Conservation (phyloP, 2,888 invertebrate species). For the Serrognathus titanus region DNA sequence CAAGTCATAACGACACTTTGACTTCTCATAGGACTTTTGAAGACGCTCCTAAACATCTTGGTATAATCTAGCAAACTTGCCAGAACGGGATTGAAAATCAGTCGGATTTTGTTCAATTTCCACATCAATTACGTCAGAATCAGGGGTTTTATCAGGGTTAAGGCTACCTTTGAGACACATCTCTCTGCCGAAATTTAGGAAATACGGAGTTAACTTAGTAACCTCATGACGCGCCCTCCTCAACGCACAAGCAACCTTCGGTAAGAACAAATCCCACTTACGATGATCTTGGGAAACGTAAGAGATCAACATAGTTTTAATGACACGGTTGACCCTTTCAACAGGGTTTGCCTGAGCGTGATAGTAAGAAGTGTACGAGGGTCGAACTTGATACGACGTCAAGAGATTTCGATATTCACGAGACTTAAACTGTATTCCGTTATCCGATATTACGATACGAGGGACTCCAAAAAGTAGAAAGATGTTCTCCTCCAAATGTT, state of each 20-base stretch:
- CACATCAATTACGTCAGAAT: too few species aligned
- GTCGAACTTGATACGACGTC: conserved; percentile 19
- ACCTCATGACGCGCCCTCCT: conserved; percentile 15
- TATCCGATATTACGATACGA: conserved; percentile 28
- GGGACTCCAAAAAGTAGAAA: conserved; percentile 31
- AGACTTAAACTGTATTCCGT: conserved; percentile 28
- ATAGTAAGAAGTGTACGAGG: conserved; percentile 10
- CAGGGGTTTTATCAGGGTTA: too few species aligned
- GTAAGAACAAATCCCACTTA: conserved; percentile 22
- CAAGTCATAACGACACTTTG: too few species aligned
- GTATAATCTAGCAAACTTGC: too few species aligned
- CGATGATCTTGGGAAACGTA: conserved; percentile 22
- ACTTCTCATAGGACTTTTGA: too few species aligned
- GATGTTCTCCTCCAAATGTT: conserved; percentile 24
- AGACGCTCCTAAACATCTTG: too few species aligned
- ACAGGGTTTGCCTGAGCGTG: conserved; percentile 26
- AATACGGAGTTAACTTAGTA: conserved; percentile 13
- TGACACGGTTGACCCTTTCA: conserved; percentile 15
- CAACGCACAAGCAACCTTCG: conserved; percentile 8
- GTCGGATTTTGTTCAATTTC: too few species aligned
- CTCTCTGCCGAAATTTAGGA: background rate
- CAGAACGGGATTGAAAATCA: too few species aligned
- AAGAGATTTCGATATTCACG: conserved; percentile 12
- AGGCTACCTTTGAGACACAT: too few species aligned
- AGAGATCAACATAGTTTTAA: conserved; percentile 18